Percentiles rank a stretch among this genome's conserved stretches.
Conservation (phyloP, 2,888 invertebrate species). For the Caenorhabditis sp. region DNA sequence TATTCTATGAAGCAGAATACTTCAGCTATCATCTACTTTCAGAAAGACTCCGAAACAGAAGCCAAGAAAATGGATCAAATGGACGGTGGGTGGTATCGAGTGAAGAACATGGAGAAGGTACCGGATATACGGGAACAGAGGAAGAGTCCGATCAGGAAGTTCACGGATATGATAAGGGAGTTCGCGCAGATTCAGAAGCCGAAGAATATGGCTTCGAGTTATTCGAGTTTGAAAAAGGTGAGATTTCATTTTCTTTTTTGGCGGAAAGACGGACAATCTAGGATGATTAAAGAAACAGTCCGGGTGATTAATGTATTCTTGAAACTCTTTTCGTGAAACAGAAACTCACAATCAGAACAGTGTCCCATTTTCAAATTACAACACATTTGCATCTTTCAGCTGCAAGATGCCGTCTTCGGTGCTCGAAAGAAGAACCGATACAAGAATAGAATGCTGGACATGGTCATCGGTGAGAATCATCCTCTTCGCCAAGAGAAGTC, state of each 20-base stretch:
- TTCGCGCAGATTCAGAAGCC: constrained; percentile 28
- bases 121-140: constrained; percentile 35
- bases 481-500: constrained; percentile 62
- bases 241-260: background rate
- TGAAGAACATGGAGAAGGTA: constrained; percentile 45
- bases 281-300: too few species aligned
- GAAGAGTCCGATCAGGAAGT: constrained; percentile 53
- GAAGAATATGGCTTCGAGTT: constrained; percentile 32
- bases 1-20: too few species aligned
- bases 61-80: constrained; percentile 65
- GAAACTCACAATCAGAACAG: too few species aligned
- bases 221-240: constrained; percentile 47
- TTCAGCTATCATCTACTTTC: constrained; percentile 8
- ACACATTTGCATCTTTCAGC: constrained; percentile 66
- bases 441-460: constrained; percentile 74
- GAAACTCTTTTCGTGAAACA: too few species aligned
- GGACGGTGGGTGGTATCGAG: constrained; percentile 34
- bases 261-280: too few species aligned
- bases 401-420: constrained; percentile 67
- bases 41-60: constrained; percentile 63
- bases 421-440: constrained; percentile 58
- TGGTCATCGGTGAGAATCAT: constrained; percentile 73
- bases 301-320: too few species aligned
- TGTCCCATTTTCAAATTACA: background rate
- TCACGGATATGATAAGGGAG: constrained; percentile 44